Percentiles rank a stretch among this genome's conserved stretches.
phyloP scores from a whole-genome alignment of 1,140 invertebrate species.

The Drosophila eugracilis region DNA sequence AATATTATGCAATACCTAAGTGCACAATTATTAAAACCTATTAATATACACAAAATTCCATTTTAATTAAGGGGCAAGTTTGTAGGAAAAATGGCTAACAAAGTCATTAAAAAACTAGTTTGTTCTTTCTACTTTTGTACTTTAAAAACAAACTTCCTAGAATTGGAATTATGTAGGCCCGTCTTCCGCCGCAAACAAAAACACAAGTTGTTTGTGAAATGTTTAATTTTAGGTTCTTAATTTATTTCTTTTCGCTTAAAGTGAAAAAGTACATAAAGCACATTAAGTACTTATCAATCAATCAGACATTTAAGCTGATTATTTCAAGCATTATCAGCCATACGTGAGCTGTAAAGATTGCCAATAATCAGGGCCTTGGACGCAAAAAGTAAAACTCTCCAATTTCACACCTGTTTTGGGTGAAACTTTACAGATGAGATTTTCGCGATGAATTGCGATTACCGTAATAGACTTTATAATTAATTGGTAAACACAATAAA shows the following conservation, averaged over 20 bases:
- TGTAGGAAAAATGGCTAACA: too few species aligned
- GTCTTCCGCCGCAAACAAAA: too few species aligned
- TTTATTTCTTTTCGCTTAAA: neutral
- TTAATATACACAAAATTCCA: neutral
- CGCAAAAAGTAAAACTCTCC: conserved; percentile 8
- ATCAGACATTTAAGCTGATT: conserved; percentile 13
- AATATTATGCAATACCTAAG: conserved; percentile 12
- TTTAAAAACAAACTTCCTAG: too few species aligned
- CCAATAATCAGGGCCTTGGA: conserved; percentile 8
- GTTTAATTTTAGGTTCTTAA: too few species aligned
- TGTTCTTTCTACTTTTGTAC: too few species aligned
- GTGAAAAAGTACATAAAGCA: neutral
- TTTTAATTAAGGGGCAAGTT: too few species aligned
- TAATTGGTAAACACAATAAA: neutral
- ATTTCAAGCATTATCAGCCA: conserved; percentile 25
- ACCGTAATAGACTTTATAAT: neutral
- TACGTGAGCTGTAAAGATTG: conserved; percentile 39
- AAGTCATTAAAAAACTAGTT: too few species aligned
- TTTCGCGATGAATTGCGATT: neutral
- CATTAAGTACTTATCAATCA: conserved; percentile 6
- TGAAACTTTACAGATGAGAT: neutral
- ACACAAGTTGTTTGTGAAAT: too few species aligned
- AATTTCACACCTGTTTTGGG: conserved; percentile 25
- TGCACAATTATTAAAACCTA: neutral
- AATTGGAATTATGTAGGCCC: too few species aligned